Conservation (phyloP, 64 coral and sea anemone species). For the Dendrophyllia cribrosa region DNA sequence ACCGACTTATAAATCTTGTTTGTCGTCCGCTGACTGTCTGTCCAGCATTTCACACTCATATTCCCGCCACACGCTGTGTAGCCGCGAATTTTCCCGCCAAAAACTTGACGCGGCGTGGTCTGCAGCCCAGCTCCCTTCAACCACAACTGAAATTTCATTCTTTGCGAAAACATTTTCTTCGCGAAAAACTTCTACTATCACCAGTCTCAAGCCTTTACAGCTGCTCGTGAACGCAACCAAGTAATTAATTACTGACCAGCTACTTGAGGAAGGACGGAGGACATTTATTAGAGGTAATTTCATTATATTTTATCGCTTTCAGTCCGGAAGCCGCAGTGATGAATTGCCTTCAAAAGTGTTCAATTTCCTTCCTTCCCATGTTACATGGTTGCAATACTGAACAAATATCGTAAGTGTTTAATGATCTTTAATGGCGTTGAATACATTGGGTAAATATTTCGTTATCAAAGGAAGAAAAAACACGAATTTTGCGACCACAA, state of each 20-base stretch:
- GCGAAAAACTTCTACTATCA: no score
- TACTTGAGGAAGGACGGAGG: background rate
- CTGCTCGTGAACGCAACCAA: background rate
- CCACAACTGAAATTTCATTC: no score
- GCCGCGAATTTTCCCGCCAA: constrained; percentile 6
- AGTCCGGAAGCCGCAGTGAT: constrained; percentile 18
- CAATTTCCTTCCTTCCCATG: constrained; percentile 11
- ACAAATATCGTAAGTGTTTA: background rate
- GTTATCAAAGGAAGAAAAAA: no score
- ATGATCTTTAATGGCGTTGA: background rate
- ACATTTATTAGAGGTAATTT: constrained; percentile 36
- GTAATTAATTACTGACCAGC: background rate
- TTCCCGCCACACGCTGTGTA: constrained; percentile 25
- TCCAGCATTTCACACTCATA: background rate
- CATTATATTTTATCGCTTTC: constrained; percentile 41
- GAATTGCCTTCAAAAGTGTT: constrained; percentile 35
- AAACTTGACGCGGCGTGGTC: background rate
- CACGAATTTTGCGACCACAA: no score
- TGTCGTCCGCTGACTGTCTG: constrained; percentile 42
- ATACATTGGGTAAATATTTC: background rate
- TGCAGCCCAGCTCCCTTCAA: background rate
- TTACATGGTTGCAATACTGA: background rate
- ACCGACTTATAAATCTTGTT: background rate
- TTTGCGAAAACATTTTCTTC: no score
- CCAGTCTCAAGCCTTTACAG: background rate